phyloP scores from a whole-genome alignment of 2,797 vertebrate species.

The Chelidonichthys spinosus region DNA sequence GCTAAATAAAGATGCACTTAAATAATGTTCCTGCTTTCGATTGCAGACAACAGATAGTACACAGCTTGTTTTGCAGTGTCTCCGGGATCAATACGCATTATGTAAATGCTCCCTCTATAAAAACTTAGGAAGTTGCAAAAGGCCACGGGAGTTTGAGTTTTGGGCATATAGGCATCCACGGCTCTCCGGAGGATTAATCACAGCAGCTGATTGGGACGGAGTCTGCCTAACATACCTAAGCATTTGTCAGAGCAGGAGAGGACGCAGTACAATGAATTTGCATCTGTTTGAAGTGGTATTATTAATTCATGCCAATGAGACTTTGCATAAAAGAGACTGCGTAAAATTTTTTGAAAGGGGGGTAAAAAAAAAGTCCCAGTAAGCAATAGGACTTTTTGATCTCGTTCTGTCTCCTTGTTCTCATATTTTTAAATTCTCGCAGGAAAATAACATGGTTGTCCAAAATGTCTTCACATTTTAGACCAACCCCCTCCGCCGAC shows the following conservation, averaged over 20 bases:
- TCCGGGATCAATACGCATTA: constrained; percentile 57
- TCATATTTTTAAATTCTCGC: background rate
- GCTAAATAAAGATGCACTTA: constrained; percentile 52
- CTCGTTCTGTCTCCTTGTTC: constrained; percentile 49
- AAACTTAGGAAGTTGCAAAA: constrained; percentile 58
- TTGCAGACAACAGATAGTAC: constrained; percentile 18
- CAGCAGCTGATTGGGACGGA: constrained; percentile 61
- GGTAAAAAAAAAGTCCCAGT: constrained; percentile 40
- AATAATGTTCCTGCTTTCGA: constrained; percentile 46
- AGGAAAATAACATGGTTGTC: too few species aligned
- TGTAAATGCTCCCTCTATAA: constrained; percentile 48
- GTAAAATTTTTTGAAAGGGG: constrained; percentile 55
- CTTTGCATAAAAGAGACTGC: constrained; percentile 65
- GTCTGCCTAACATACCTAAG: constrained; percentile 75
- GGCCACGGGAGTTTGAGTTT: constrained; percentile 54
- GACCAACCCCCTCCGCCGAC: too few species aligned
- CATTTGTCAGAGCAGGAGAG: constrained; percentile 79
- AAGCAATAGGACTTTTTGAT: constrained; percentile 66
- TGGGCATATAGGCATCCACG: constrained; percentile 43
- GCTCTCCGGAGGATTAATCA: constrained; percentile 64
- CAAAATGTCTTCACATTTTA: too few species aligned
- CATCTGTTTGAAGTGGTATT: constrained; percentile 84
- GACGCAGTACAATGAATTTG: constrained; percentile 78
- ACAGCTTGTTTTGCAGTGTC: constrained; percentile 42
- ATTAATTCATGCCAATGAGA: constrained; percentile 83